Conservation (phyloP, 2,888 invertebrate genomes). For the Drosophila leonis region DNA sequence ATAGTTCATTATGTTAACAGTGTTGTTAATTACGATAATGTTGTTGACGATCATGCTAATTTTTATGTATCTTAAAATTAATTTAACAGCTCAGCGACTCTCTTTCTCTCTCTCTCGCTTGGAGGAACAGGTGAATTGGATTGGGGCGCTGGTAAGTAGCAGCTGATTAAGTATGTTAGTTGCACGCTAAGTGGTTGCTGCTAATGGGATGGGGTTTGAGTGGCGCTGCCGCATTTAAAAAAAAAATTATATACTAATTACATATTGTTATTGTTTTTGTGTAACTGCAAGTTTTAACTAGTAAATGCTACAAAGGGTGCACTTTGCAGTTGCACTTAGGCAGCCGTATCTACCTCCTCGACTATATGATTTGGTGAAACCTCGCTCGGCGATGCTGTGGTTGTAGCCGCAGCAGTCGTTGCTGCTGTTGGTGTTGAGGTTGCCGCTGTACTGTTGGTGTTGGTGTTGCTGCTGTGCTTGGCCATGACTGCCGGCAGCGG, state of each 20-base stretch:
- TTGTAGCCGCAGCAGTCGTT: constrained; percentile 27
- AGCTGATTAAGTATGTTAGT: background rate
- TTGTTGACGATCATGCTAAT: constrained; percentile 18
- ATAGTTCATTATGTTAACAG: constrained; percentile 8
- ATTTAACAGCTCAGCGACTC: constrained; percentile 58
- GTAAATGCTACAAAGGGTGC: constrained; percentile 63
- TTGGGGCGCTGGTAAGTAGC: background rate
- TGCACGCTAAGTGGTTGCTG: constrained; percentile 1
- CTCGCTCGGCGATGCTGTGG: constrained; percentile 73
- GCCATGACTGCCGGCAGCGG: constrained; percentile 33
- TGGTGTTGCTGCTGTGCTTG: constrained; percentile 40
- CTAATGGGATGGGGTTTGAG: background rate
- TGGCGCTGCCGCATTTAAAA: background rate
- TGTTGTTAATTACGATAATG: constrained; percentile 13
- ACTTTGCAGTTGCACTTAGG: constrained; percentile 67
- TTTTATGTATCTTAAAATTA: constrained; percentile 64
- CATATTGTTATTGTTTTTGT: constrained; percentile 14
- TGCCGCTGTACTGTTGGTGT: constrained; percentile 43
- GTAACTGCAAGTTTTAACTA: constrained; percentile 38
- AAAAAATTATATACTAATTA: constrained; percentile 3
- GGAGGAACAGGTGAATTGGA: background rate
- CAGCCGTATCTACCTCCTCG: constrained; percentile 85
- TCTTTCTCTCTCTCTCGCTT: background rate
- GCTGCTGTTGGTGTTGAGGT: constrained; percentile 43
- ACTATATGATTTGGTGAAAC: constrained; percentile 85